phyloP scores from a whole-genome alignment of 2,113 vertebrate species.

The Melospiza georgiana region DNA sequence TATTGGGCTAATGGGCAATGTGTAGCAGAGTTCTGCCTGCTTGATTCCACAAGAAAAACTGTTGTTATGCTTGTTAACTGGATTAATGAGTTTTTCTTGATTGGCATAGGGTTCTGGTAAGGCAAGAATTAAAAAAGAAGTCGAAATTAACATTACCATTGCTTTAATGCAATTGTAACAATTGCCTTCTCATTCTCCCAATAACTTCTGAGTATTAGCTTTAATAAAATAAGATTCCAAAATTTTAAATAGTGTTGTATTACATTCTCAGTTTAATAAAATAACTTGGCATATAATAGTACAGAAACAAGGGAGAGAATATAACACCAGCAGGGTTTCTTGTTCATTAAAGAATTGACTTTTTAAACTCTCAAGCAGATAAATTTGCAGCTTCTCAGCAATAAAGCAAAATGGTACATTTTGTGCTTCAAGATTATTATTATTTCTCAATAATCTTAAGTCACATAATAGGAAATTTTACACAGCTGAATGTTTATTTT shows the following conservation, averaged over 20 bases:
- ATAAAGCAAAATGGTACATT: slow-evolving; percentile 14
- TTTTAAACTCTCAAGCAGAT: slow-evolving; percentile 25
- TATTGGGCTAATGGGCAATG: not conserved
- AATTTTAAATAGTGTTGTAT: slow-evolving; percentile 44
- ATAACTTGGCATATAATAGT: not conserved
- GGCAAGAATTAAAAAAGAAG: slow-evolving; percentile 32
- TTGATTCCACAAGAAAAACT: slow-evolving; percentile 57
- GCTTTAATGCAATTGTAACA: slow-evolving; percentile 40
- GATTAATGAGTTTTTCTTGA: slow-evolving; percentile 56
- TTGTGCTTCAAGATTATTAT: slow-evolving; percentile 12
- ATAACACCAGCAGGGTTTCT: slow-evolving; percentile 31
- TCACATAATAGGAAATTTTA: slow-evolving; percentile 19
- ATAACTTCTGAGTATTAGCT: slow-evolving; percentile 20
- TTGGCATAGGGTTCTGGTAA: slow-evolving; percentile 27
- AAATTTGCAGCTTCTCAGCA: slow-evolving; percentile 40
- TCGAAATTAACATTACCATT: not conserved
- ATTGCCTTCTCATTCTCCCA: slow-evolving; percentile 26
- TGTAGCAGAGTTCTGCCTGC: slow-evolving; percentile 14
- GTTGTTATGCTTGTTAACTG: slow-evolving; percentile 36
- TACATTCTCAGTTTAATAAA: slow-evolving; percentile 60
- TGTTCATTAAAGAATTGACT: slow-evolving; percentile 56
- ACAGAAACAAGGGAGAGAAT: slow-evolving; percentile 29
- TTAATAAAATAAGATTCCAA: slow-evolving; percentile 42
- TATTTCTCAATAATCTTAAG: slow-evolving; percentile 25
- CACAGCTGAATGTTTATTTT: slow-evolving; percentile 21